Percentiles rank a stretch among this genome's conserved stretches.
Evolutionary conservation across 2,113 vertebrate species (phyloP).

Genomic region (Xyliphius kryptos): DNA sequence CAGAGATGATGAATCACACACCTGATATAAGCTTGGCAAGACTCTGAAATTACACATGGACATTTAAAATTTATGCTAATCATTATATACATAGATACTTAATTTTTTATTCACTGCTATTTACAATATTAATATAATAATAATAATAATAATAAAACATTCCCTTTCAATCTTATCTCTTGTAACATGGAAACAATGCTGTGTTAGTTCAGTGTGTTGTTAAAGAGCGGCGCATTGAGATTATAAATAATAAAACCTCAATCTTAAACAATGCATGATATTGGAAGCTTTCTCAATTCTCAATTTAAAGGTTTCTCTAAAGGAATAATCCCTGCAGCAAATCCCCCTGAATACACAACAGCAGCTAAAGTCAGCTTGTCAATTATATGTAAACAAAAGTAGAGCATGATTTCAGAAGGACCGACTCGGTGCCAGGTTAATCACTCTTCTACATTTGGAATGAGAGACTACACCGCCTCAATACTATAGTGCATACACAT

Average conservation of each 20-base stretch:
- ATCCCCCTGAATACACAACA: not conserved
- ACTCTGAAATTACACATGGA: not conserved
- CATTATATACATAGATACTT: not conserved
- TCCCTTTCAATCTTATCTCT: too few species aligned
- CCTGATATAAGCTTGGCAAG: not conserved
- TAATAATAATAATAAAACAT: too few species aligned
- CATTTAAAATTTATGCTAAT: not conserved
- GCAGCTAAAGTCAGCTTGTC: not conserved
- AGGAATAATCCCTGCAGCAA: not conserved
- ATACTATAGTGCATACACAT: too few species aligned
- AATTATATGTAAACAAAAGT: not conserved
- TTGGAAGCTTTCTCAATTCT: not conserved
- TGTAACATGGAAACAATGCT: not conserved
- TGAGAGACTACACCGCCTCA: too few species aligned
- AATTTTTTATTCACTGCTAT: not conserved
- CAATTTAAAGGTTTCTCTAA: not conserved
- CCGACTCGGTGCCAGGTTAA: conserved; percentile 7
- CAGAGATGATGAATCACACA: not conserved
- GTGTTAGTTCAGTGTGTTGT: not conserved
- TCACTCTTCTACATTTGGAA: too few species aligned
- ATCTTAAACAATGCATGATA: not conserved
- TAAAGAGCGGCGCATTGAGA: too few species aligned
- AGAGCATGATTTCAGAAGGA: not conserved
- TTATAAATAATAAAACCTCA: not conserved
- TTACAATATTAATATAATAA: too few species aligned